Evolutionary conservation across 2,888 invertebrate species (phyloP).

Genomic region (Andrena chrysosceles): DNA sequence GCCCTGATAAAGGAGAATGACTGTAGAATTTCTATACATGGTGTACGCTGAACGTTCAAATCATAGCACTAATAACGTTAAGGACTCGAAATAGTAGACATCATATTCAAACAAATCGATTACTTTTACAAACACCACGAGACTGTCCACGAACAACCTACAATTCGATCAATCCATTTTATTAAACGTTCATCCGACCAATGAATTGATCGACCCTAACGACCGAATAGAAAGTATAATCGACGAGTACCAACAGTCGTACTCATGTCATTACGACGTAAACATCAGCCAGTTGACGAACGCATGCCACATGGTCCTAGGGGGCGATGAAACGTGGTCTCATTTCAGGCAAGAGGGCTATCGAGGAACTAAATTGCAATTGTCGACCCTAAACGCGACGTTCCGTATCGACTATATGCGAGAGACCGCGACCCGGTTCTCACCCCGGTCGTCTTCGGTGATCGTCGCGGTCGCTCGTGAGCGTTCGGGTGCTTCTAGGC

Average conservation of each 20-base stretch:
- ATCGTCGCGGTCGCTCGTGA: slow-evolving; percentile 48
- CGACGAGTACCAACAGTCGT: too few species aligned
- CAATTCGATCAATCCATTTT: slow-evolving; percentile 10
- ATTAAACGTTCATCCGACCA: slow-evolving; percentile 9
- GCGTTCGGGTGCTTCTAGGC: slow-evolving; percentile 44
- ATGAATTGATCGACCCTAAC: too few species aligned
- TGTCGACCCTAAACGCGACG: background rate
- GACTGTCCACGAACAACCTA: background rate
- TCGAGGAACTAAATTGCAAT: background rate
- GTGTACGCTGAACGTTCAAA: background rate
- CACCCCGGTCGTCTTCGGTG: slow-evolving; percentile 40
- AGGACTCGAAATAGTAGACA: background rate
- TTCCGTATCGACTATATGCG: slow-evolving; percentile 37
- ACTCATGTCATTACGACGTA: too few species aligned
- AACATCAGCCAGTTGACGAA: too few species aligned
- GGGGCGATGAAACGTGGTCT: background rate
- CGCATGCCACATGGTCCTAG: background rate
- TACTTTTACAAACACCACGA: background rate
- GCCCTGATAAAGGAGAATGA: too few species aligned
- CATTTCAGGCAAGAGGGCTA: background rate
- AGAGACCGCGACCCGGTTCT: slow-evolving; percentile 40
- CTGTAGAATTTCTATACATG: too few species aligned
- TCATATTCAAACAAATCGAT: background rate
- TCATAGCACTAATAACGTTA: background rate
- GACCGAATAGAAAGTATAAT: too few species aligned